Conservation (phyloP, 2,113 vertebrate species). For the Cinclus cinclus region DNA sequence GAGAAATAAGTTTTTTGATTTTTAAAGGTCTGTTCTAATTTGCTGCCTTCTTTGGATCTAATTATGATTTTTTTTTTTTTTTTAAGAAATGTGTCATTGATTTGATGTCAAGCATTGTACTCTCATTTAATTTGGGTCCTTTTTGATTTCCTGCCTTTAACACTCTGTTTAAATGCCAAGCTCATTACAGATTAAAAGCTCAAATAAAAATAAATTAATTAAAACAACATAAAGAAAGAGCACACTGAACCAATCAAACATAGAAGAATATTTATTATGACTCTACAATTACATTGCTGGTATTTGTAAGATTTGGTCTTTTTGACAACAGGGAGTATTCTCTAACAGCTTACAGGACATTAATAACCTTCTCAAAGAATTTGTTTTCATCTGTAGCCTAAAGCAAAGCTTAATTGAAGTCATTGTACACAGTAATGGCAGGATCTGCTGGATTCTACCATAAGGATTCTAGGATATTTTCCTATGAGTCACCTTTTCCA, state of each 20-base stretch:
- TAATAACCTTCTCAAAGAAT: background rate
- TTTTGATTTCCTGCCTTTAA: background rate
- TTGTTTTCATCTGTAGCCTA: background rate
- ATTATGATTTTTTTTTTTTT: background rate
- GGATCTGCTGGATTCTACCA: rapidly evolving
- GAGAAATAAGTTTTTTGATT: background rate
- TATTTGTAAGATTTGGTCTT: background rate
- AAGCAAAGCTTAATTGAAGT: background rate
- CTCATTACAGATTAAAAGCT: background rate
- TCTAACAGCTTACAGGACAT: background rate
- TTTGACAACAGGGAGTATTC: background rate
- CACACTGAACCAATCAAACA: background rate
- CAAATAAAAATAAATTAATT: background rate
- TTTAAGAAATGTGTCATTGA: background rate
- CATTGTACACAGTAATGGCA: background rate
- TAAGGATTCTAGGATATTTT: background rate
- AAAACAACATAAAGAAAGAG: background rate
- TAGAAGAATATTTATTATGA: background rate
- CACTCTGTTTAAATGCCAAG: background rate
- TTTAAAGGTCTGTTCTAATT: background rate
- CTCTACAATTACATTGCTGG: background rate
- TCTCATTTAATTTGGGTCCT: background rate
- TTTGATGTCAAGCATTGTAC: background rate
- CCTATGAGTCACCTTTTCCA: background rate
- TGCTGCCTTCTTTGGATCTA: background rate